Conservation (phyloP, 2,113 vertebrate genomes). For the Coryphaenoides rupestris region DNA sequence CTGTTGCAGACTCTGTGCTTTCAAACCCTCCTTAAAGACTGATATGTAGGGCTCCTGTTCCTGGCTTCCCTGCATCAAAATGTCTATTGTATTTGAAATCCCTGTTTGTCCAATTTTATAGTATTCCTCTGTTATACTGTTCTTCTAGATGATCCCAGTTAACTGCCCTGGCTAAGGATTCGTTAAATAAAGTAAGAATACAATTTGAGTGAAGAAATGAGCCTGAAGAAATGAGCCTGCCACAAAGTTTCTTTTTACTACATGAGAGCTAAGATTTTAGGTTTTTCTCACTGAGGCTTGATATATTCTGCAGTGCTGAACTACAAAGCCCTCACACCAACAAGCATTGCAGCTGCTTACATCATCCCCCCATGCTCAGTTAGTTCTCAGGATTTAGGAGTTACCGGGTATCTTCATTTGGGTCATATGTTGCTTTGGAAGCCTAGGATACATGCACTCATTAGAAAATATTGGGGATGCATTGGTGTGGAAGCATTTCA, state of each 20-base stretch:
- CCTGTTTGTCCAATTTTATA: too few species aligned
- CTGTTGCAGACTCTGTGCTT: not conserved
- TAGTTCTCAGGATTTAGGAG: not conserved
- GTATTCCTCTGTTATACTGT: too few species aligned
- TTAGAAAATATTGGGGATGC: not conserved
- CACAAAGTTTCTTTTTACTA: too few species aligned
- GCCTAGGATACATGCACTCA: not conserved
- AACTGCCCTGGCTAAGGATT: too few species aligned
- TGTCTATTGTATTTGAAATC: too few species aligned
- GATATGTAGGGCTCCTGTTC: not conserved
- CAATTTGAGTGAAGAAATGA: too few species aligned
- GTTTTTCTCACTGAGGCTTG: too few species aligned
- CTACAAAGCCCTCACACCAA: not conserved
- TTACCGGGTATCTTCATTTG: conserved; percentile 16
- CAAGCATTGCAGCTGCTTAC: conserved; percentile 43
- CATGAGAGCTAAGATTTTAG: too few species aligned
- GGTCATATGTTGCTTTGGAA: not conserved
- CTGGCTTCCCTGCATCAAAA: too few species aligned
- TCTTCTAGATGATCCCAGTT: too few species aligned
- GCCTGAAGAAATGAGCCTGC: too few species aligned
- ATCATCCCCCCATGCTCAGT: conserved; percentile 33
- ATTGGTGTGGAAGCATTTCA: not conserved
- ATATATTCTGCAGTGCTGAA: not conserved
- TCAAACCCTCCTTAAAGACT: conserved; percentile 14
- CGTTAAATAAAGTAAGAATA: too few species aligned